These are phyloP conservation scores for Chaunax sp. DNA, from an alignment of 2,797 vertebrate genomes.

Conservation along the genomic window DNA sequence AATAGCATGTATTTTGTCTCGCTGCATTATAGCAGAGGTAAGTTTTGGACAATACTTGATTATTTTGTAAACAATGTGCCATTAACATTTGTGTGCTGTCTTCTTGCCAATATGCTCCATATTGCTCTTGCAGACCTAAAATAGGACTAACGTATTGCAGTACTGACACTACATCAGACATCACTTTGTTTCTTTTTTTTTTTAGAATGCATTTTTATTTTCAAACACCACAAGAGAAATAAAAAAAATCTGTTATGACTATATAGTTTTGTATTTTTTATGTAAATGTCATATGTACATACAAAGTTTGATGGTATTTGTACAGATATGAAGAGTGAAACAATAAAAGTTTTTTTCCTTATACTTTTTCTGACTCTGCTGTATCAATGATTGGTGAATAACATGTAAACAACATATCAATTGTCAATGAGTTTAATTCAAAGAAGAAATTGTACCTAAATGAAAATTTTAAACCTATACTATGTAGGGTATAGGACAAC, in stretches of 20 bases:
- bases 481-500: not conserved
- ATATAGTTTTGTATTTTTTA: constrained; percentile 99
- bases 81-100: constrained; percentile 78
- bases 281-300: constrained; percentile 99
- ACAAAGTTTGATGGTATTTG: constrained; percentile 99
- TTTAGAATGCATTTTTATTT: constrained; percentile 91
- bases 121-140: constrained; percentile 78
- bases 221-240: constrained; percentile 97
- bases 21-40: constrained; percentile 65
- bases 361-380: constrained; percentile 46
- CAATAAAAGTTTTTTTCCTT: constrained; percentile 87
- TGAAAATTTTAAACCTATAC: not conserved
- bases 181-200: constrained; percentile 70
- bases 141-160: constrained; percentile 75
- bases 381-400: constrained; percentile 25
- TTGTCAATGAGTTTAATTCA: accelerated
- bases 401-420: not conserved
- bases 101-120: constrained; percentile 81
- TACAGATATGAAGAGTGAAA: constrained; percentile 99
- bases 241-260: constrained; percentile 99
- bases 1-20: constrained; percentile 64
- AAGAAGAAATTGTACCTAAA: not conserved
- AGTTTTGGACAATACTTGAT: constrained; percentile 80
- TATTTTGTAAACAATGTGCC: constrained; percentile 81
- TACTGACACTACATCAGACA: constrained; percentile 77